Evolutionary conservation across 2,888 invertebrate species (phyloP), one percentile per base, ranked within the genome.

Genomic region (Macrophya alboannulata): DNA sequence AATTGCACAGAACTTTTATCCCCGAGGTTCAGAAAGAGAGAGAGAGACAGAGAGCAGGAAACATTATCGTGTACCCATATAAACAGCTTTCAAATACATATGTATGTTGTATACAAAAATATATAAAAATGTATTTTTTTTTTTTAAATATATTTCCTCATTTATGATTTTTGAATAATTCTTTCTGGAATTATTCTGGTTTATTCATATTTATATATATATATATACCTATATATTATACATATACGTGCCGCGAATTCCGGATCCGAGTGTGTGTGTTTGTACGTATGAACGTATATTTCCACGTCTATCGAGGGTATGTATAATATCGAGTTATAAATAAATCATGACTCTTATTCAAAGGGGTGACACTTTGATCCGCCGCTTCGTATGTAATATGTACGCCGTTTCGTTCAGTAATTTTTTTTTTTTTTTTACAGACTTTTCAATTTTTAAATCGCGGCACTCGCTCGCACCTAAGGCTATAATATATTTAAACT

Each of bases 261-360:
- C 25, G 62, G 10, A 62, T 62, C 62, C 17, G 17, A 45, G 5
- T 45, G 21, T 72, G 17, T 72, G 17, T 72, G 21, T 72, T 43
- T 68, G 8, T 25, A 25, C 4, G 21, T 62, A 62, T 62, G 17
- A 1, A 37, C 9, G 40, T 72, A 72, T 72, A 72, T 40, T 8
- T 72, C 15, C 17, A 45, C n/a, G 45, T 43, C 12, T 43, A 21
- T 43, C 9, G 10, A 21, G 8, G 74, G 21, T 74, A 21, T 43
- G 43, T 74, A 68, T 68, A 68, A 68, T 68, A 68, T 68, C 37
- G 68, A 68, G 68, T 68, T 68, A 68, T 68, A 37, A 68, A 68
- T 68, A 68, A 68, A 68, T 37, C 68, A 68, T 68, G 68, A 68
- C 43, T 74, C 74, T 43, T 43, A 45, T 74, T 43, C 74, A 43